Evolutionary conservation across 2,888 invertebrate species (phyloP).

Genomic region (Polia nebulosa): DNA sequence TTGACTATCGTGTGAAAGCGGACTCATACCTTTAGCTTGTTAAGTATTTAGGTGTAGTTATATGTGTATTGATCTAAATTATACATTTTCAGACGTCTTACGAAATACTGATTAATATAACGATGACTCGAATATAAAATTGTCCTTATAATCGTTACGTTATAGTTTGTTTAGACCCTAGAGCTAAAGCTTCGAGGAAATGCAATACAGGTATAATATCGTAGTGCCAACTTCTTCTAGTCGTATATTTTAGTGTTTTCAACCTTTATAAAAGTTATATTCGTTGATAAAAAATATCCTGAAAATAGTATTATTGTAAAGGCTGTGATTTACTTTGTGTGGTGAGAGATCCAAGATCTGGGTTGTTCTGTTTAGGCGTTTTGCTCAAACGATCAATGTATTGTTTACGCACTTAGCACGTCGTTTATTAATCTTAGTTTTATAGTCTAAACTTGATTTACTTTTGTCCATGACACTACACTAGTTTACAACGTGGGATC

Average conservation of each 20-base stretch:
- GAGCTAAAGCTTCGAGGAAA: slow-evolving; percentile 72
- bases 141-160: slow-evolving; percentile 54
- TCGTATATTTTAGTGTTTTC: slow-evolving; percentile 71
- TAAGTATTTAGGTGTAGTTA: slow-evolving; percentile 84
- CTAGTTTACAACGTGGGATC: slow-evolving; percentile 69
- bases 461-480: slow-evolving; percentile 58
- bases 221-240: slow-evolving; percentile 80
- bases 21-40: slow-evolving; percentile 81
- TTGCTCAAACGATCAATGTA: slow-evolving; percentile 67
- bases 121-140: slow-evolving; percentile 52
- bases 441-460: slow-evolving; percentile 46
- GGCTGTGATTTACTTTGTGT: slow-evolving; percentile 89
- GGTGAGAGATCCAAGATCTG: slow-evolving; percentile 82
- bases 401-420: slow-evolving; percentile 52
- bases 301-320: slow-evolving; percentile 79
- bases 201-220: slow-evolving; percentile 70
- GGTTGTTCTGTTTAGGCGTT: slow-evolving; percentile 71
- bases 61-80: slow-evolving; percentile 74
- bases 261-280: slow-evolving; percentile 67
- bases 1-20: slow-evolving; percentile 79
- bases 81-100: slow-evolving; percentile 67
- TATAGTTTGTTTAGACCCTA: slow-evolving; percentile 62
- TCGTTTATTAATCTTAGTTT: slow-evolving; percentile 54
- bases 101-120: slow-evolving; percentile 66
- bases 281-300: slow-evolving; percentile 62